phyloP scores from a whole-genome alignment of 2,113 vertebrate genomes.

The Larimichthys polyactis region DNA sequence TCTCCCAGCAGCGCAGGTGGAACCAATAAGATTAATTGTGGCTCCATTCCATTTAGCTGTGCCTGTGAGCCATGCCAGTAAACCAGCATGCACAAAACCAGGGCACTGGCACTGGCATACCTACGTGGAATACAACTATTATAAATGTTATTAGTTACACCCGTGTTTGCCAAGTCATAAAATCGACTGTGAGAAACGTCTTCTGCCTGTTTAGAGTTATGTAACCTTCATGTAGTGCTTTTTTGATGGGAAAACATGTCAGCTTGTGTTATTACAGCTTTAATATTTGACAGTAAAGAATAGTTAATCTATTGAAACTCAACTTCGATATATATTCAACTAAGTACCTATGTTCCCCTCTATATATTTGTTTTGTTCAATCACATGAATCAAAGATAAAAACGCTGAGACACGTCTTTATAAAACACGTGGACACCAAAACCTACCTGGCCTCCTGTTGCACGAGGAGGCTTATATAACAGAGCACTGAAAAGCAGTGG shows the following conservation, averaged over 20 bases:
- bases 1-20: constrained; percentile 12
- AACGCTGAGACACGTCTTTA: background rate
- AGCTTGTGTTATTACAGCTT: background rate
- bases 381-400: background rate
- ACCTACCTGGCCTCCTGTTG: background rate
- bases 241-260: background rate
- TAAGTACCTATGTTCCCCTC: background rate
- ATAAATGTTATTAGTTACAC: constrained; percentile 10
- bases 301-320: background rate
- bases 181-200: background rate
- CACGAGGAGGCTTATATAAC: background rate
- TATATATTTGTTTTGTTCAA: background rate
- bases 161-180: constrained; percentile 30
- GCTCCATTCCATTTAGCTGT: constrained; percentile 5
- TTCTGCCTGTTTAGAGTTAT: constrained; percentile 1
- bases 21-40: constrained; percentile 19
- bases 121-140: constrained; percentile 9
- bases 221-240: background rate
- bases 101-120: constrained; percentile 17
- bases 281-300: background rate
- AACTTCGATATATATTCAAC: background rate
- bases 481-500: background rate
- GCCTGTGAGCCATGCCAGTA: constrained; percentile 2
- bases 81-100: constrained; percentile 10
- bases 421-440: background rate